phyloP scores from a whole-genome alignment of 2,797 vertebrate genomes.

The Melanotaenia parkinsoni region DNA sequence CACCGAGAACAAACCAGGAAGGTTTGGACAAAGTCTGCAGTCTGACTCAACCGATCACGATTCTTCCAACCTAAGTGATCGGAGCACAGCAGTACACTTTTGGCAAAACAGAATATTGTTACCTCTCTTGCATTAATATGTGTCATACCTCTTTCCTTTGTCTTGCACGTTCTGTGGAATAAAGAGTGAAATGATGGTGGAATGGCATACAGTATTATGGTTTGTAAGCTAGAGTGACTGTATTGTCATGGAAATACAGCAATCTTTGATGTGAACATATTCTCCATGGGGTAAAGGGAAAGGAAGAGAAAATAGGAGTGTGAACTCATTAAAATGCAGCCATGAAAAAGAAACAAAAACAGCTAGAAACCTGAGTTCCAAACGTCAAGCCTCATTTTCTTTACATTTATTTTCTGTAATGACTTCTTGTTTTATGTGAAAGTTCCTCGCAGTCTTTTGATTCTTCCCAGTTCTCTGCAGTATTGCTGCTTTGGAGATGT shows the following conservation, averaged over 20 bases:
- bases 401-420: conserved; percentile 1
- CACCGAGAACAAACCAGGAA: conserved; percentile 58
- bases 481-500: conserved; percentile 24
- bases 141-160: background rate
- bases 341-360: background rate
- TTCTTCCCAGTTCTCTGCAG: conserved; percentile 27
- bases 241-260: conserved; percentile 52
- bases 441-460: conserved; percentile 43
- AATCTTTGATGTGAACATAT: conserved; percentile 68
- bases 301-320: conserved; percentile 18
- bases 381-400: background rate
- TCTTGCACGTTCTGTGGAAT: background rate
- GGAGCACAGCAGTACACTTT: background rate
- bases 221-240: conserved; percentile 20
- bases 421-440: conserved; percentile 16
- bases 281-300: conserved; percentile 43
- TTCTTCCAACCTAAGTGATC: conserved; percentile 18
- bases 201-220: background rate
- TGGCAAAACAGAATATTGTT: background rate
- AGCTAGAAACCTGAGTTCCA: conserved; percentile 14
- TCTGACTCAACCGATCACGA: conserved; percentile 76
- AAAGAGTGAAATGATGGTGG: background rate
- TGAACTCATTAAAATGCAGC: conserved; percentile 33
- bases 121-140: conserved; percentile 1
- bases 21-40: conserved; percentile 61